Conservation (phyloP, 2,888 invertebrate genomes). For the Molanna angustata region DNA sequence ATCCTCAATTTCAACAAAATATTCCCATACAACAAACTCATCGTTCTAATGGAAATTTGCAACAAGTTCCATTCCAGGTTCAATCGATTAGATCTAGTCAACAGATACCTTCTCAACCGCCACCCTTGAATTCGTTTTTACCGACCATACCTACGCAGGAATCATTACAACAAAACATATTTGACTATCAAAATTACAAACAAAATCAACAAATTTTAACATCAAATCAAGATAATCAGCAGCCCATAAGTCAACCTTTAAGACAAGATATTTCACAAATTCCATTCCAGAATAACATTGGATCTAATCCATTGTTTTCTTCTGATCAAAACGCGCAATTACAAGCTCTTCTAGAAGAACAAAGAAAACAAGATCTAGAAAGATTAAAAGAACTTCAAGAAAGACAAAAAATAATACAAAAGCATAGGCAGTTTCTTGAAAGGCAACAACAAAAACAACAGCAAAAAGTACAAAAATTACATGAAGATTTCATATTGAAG, state of each 20-base stretch:
- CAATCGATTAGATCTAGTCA: constrained; percentile 39
- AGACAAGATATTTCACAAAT: constrained; percentile 44
- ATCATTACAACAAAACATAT: constrained; percentile 48
- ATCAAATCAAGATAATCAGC: constrained; percentile 8
- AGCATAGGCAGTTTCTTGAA: constrained; percentile 73
- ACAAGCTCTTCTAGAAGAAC: constrained; percentile 57
- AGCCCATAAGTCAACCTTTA: constrained; percentile 3
- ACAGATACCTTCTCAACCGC: constrained; percentile 41
- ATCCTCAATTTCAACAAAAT: constrained; percentile 27
- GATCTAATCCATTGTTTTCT: constrained; percentile 48
- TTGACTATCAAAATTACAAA: constrained; percentile 35
- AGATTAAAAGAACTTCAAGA: constrained; percentile 67
- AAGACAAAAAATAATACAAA: constrained; percentile 68
- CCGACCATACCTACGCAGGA: constrained; percentile 36
- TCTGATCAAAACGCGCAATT: constrained; percentile 55
- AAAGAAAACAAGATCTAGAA: constrained; percentile 60
- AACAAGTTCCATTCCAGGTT: constrained; percentile 44
- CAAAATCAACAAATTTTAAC: constrained; percentile 13
- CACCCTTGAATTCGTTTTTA: constrained; percentile 42
- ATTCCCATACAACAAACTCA: constrained; percentile 37
- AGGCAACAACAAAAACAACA: constrained; percentile 77
- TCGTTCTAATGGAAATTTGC: constrained; percentile 37
- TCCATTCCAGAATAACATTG: constrained; percentile 45
- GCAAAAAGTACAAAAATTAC: constrained; percentile 70
- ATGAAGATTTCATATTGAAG: constrained; percentile 66